Evolutionary conservation across 2,113 vertebrate species (phyloP), one percentile per base, ranked within the genome.

Genomic region (Mola mola): DNA sequence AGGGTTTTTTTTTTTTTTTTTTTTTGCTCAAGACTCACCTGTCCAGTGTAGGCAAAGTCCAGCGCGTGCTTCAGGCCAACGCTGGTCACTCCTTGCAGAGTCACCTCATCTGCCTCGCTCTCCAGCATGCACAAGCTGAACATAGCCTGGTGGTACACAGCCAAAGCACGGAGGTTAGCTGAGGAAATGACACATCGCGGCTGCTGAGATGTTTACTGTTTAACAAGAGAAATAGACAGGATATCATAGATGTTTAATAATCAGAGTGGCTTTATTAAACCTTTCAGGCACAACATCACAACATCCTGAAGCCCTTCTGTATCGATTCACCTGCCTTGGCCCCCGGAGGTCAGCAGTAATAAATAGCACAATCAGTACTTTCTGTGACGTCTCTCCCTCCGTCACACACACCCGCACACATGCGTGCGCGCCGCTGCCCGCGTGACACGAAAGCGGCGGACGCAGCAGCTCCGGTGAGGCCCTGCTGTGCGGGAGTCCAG

Each of bases 61-160:
- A 98, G 90, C 34, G 95, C 96, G 47, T 98, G 95, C 86, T 96
- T 97, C 79, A 98, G 91, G 77, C 96, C 96, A 0, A 97, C 90
- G 69, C 94, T 93, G 75, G 97, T 97, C 83, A 98, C 95, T 28
- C 97, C 97, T 22, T 94, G 95, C 40, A 98, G 92, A 60, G 94
- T 96, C 68, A 98, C 95, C 72, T 98, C 96, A 36, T 98, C 95
- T 2, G 96, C 96, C 81, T 94, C 95, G n/a, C 97, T 98, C 88
- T 98, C 97, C 90, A 98, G 92, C 97, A 98, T 98, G 67, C 96
- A 97, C 56, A 98, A 91, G 83, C 97, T 98, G 91, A 98, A 98
- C 97, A 98, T 98, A 65, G 97, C 97, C 97, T 98, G 79, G 11
- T 33, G 58, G 87, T 20, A 82, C 55, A 79, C 6, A 67, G 3